These are phyloP conservation scores for Florisuga fusca DNA, from an alignment of 2,797 vertebrate genomes.

Conservation along the genomic window DNA sequence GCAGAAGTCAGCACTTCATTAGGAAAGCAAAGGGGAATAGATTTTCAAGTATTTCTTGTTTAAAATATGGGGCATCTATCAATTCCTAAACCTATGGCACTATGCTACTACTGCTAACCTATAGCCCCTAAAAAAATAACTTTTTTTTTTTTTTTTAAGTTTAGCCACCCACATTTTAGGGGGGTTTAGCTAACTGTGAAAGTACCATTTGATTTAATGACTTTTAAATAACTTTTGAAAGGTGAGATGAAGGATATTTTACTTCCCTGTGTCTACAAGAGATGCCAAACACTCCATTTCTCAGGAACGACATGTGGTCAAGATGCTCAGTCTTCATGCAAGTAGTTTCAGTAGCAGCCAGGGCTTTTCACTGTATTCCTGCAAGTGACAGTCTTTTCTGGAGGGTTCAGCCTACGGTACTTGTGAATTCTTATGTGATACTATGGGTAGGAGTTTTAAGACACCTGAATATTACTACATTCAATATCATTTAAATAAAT, in stretches of 20 bases:
- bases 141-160: neutral
- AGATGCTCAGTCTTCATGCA: neutral
- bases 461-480: neutral
- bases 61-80: neutral
- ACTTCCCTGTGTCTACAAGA: neutral
- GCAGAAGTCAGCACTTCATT: neutral
- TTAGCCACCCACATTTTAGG: neutral
- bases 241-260: slow-evolving; percentile 10
- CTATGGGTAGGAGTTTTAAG: neutral
- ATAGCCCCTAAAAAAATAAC: neutral
- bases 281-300: neutral
- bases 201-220: slow-evolving; percentile 11
- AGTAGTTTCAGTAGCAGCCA: neutral
- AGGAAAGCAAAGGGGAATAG: neutral
- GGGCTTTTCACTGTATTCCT: neutral
- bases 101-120: neutral
- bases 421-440: neutral
- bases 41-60: neutral
- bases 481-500: neutral
- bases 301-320: neutral
- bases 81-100: neutral
- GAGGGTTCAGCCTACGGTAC: neutral
- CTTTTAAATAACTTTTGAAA: neutral
- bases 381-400: neutral
- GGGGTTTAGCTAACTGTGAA: neutral